Conservation (phyloP, 1,140 invertebrate species). For the Drosophila willistoni region DNA sequence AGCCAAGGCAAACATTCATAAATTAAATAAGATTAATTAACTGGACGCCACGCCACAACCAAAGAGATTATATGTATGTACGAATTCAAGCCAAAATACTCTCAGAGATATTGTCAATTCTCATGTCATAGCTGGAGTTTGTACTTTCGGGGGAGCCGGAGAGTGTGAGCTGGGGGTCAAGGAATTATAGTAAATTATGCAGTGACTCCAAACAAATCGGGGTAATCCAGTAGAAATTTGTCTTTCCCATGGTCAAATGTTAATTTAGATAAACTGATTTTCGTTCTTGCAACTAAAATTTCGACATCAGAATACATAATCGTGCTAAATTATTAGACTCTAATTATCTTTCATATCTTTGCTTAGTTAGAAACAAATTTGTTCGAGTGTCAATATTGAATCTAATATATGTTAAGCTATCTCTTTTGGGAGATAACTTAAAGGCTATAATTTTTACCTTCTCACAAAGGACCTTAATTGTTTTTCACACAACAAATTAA, state of each 20-base stretch:
- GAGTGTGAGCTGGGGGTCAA: not conserved
- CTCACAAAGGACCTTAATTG: too few species aligned
- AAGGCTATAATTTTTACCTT: too few species aligned
- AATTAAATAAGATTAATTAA: constrained; percentile 68
- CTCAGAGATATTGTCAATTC: constrained; percentile 12
- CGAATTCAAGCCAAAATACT: not conserved
- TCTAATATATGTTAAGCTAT: too few species aligned
- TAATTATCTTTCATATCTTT: not conserved
- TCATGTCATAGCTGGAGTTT: constrained; percentile 1
- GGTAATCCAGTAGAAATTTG: constrained; percentile 1
- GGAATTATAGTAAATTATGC: constrained; percentile 8
- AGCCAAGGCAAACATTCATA: constrained; percentile 58
- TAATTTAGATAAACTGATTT: not conserved
- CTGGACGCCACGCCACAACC: constrained; percentile 36
- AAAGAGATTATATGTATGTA: constrained; percentile 1
- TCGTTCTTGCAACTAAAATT: not conserved
- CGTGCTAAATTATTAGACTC: not conserved
- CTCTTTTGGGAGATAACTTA: too few species aligned
- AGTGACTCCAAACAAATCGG: constrained; percentile 4
- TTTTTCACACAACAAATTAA: too few species aligned
- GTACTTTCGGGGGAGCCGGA: too few species aligned
- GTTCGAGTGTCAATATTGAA: not conserved
- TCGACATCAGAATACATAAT: not conserved
- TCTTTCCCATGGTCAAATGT: constrained; percentile 2
- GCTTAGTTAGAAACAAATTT: not conserved